These are phyloP conservation scores for Eupithecia exiguata DNA, from an alignment of 2,888 invertebrate genomes.

Conservation along the genomic window DNA sequence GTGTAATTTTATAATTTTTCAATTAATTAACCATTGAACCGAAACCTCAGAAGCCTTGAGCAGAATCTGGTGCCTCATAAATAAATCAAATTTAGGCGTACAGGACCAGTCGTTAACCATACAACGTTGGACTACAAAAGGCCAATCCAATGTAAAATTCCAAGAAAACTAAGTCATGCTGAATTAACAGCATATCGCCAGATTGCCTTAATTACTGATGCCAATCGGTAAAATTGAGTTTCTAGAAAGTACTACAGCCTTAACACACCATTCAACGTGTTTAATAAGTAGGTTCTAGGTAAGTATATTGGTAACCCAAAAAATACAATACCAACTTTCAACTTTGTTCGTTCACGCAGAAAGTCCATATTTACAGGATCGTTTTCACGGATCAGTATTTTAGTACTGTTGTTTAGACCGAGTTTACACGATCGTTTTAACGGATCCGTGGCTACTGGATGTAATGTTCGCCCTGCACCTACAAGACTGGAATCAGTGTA, in stretches of 20 bases:
- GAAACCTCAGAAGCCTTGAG: background rate
- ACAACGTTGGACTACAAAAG: background rate
- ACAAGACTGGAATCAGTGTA: too few relatives aligned
- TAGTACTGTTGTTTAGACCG: too few relatives aligned
- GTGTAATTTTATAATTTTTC: too few relatives aligned
- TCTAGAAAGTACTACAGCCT: background rate
- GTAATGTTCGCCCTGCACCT: too few relatives aligned
- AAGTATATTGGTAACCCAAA: background rate
- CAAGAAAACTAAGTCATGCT: conserved; percentile 29
- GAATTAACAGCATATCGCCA: conserved; percentile 37
- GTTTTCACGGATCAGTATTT: too few relatives aligned
- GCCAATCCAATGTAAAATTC: conserved; percentile 7
- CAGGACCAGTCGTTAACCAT: conserved; percentile 1
- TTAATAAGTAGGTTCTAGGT: background rate
- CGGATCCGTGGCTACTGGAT: too few relatives aligned
- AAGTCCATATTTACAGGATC: too few relatives aligned
- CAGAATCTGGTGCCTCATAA: background rate
- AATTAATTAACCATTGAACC: too few relatives aligned
- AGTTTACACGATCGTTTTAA: too few relatives aligned
- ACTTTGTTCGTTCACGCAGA: background rate
- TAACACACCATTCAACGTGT: background rate
- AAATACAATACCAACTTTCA: background rate
- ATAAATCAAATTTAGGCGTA: background rate
- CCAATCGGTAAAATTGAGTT: conserved; percentile 58
- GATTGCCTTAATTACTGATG: conserved; percentile 68